Base-by-base conservation (phyloP, 2,797 vertebrate genomes). In the Oreonectes daqikongensis region DNA sequence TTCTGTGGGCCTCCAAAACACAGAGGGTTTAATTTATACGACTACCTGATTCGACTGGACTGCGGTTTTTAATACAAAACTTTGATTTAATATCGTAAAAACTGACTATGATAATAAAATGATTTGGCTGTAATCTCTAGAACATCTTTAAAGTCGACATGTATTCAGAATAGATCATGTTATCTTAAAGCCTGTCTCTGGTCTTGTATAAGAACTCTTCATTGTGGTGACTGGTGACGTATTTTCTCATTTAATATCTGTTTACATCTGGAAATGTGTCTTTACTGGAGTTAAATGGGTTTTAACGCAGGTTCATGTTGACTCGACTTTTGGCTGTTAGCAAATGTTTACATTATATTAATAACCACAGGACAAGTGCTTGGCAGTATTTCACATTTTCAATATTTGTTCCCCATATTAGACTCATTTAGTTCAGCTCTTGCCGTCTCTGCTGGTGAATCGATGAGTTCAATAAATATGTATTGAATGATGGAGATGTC, bases 291-390 rank as follows among this genome's bases (percentile, higher is more conserved):
- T 46, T 17, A 46, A 46, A 46, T 46, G 44, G 4, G 2, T 50
- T n/a, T 9, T n/a, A 20, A 48, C 15, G 8, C 5, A 18, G 46
- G 88, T 87, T 89, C 85, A 88, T 86, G 81, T 86, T 86, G 86
- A 82, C 84, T 89, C 90, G n/a, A 82, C 83, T 85, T 90, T 90
- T 87, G 85, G 84, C 88, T 87, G 12, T 84, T 84, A 86, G 72
- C 82, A 84, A 83, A 87, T 90, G 90, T 92, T 93, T 93, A 92
- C 90, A 90, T 85, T 88, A 80, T 87, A 80, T 89, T 86, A 14
- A 28, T 71, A 85, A 42, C 85, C 66, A 77, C 18, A 42, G 40
- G 40, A 35, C 11, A 14, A 46, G 44, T 46, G 17, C 14, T 46
- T 46, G 12, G 35, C 40, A 42, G 40, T 14, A 42, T 42, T 14